Percentiles rank a stretch among this genome's conserved stretches.
Conservation (phyloP, 2,113 vertebrate species). For the Bothrops jararaca region DNA sequence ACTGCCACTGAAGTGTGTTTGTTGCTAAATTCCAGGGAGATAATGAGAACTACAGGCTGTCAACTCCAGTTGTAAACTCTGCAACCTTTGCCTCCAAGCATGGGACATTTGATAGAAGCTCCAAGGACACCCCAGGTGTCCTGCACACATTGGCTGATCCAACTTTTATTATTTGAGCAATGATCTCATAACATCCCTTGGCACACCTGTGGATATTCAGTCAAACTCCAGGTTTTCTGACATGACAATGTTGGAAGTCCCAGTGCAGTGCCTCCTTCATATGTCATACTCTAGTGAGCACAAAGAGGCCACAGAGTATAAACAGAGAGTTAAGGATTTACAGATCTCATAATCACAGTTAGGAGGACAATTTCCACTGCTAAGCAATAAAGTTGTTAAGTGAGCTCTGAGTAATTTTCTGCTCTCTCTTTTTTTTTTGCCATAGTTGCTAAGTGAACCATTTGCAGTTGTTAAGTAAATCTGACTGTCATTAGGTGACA, state of each 20-base stretch:
- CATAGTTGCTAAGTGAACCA: too few relatives aligned
- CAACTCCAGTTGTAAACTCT: neutral
- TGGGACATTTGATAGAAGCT: neutral
- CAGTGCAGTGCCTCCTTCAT: neutral
- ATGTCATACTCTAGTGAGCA: neutral
- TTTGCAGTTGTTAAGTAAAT: too few relatives aligned
- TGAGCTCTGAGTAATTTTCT: neutral
- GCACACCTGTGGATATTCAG: neutral
- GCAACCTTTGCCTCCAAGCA: neutral
- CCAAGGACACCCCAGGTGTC: neutral
- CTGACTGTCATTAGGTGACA: too few relatives aligned
- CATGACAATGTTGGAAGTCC: neutral
- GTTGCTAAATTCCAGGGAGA: neutral
- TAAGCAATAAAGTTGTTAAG: neutral
- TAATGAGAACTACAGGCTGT: neutral
- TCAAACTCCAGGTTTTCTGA: neutral
- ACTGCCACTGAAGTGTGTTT: neutral
- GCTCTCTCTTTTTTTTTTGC: too few relatives aligned
- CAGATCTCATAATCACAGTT: neutral
- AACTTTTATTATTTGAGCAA: neutral
- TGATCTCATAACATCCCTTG: neutral
- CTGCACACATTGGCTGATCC: neutral
- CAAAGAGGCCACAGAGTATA: neutral
- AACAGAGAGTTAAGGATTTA: neutral
- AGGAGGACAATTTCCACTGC: neutral